Percentiles rank a stretch among this genome's conserved stretches.
phyloP scores from a whole-genome alignment of 2,888 invertebrate species.

The Baccha elongata region DNA sequence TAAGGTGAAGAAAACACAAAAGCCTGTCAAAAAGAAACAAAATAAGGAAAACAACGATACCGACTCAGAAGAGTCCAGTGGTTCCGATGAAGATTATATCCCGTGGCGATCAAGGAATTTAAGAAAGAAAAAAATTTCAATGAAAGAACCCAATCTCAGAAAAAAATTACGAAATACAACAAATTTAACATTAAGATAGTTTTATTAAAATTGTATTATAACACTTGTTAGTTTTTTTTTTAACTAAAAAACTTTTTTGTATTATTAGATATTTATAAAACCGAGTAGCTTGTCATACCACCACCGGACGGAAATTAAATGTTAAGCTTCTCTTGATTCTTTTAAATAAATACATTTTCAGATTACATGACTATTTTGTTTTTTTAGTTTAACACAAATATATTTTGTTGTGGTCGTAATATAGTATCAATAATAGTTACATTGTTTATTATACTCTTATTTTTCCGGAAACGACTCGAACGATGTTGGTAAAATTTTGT shows the following conservation, averaged over 20 bases:
- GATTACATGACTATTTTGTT: too few species aligned
- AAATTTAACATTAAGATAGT: constrained; percentile 31
- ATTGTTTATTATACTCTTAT: too few species aligned
- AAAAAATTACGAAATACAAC: constrained; percentile 56
- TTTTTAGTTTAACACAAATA: too few species aligned
- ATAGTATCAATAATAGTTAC: too few species aligned
- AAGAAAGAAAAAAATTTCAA: constrained; percentile 19
- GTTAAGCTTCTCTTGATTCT: too few species aligned
- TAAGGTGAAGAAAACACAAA: neutral
- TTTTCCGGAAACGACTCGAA: too few species aligned
- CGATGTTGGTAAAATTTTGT: too few species aligned
- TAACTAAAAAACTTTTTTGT: neutral
- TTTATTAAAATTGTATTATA: neutral
- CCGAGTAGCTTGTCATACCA: too few species aligned
- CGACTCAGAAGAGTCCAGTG: constrained; percentile 26
- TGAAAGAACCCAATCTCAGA: constrained; percentile 54
- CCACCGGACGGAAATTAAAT: neutral
- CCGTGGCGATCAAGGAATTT: neutral
- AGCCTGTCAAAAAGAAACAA: neutral
- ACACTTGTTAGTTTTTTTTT: neutral
- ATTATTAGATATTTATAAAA: neutral
- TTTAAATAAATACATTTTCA: neutral
- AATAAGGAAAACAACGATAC: constrained; percentile 45
- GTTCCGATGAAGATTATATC: constrained; percentile 38
- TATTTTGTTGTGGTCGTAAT: too few species aligned